phyloP scores from a whole-genome alignment of 2,113 vertebrate genomes.

The Podocnemis expansa region DNA sequence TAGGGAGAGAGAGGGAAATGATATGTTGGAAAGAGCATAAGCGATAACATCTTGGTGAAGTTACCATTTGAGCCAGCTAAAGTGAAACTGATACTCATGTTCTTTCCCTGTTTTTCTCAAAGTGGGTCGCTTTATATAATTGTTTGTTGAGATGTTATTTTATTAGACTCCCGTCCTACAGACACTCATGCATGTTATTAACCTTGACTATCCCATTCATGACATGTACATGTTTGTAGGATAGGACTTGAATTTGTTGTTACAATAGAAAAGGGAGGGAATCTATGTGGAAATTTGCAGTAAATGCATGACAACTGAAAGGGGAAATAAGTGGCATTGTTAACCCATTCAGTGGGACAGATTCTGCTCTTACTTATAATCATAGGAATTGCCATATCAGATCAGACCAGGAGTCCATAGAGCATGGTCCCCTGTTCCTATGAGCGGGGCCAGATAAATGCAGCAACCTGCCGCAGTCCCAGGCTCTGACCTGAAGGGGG shows the following conservation, averaged over 20 bases:
- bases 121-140: slow-evolving; percentile 21
- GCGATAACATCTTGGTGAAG: fast-evolving
- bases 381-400: neutral
- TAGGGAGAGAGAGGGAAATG: neutral
- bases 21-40: neutral
- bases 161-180: slow-evolving; percentile 7
- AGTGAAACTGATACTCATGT: neutral
- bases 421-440: neutral
- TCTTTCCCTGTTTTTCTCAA: neutral
- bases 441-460: neutral
- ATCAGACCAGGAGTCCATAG: neutral
- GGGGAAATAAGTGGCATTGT: neutral
- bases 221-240: slow-evolving; percentile 22
- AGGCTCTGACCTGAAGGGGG: too few relatives aligned
- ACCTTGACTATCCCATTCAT: slow-evolving; percentile 45
- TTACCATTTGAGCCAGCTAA: neutral
- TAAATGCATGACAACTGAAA: neutral
- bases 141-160: slow-evolving; percentile 33
- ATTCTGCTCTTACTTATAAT: neutral
- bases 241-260: slow-evolving; percentile 55
- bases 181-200: slow-evolving; percentile 64
- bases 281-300: slow-evolving; percentile 28
- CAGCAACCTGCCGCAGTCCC: too few relatives aligned
- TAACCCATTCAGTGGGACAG: neutral
- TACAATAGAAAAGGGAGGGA: slow-evolving; percentile 23